phyloP scores from a whole-genome alignment of 2,888 invertebrate genomes.

The Lucinisca nassula region DNA sequence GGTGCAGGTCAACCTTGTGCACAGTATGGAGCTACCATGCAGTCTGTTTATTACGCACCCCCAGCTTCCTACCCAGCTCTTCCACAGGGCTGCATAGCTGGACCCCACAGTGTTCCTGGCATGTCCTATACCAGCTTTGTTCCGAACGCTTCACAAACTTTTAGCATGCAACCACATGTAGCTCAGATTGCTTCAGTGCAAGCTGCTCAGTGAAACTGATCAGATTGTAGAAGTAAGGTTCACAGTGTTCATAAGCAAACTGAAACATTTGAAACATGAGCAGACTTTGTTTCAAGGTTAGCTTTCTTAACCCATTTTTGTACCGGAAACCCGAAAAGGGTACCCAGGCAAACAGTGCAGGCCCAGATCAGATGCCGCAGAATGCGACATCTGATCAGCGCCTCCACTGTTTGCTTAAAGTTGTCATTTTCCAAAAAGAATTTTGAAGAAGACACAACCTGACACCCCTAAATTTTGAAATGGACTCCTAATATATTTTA shows the following conservation, averaged over 20 bases:
- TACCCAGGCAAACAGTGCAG: too few relatives aligned
- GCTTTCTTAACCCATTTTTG: too few relatives aligned
- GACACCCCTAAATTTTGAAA: too few relatives aligned
- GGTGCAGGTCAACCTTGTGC: slow-evolving; percentile 41
- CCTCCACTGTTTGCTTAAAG: too few relatives aligned
- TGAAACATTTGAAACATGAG: background rate
- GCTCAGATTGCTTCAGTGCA: slow-evolving; percentile 54
- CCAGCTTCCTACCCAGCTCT: slow-evolving; percentile 36
- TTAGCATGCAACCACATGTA: slow-evolving; percentile 50
- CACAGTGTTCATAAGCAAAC: background rate
- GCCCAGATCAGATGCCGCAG: too few relatives aligned
- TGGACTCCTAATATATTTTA: too few relatives aligned
- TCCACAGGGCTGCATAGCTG: slow-evolving; percentile 28
- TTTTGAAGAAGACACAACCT: too few relatives aligned
- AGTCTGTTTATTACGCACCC: slow-evolving; percentile 53
- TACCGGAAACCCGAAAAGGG: too few relatives aligned
- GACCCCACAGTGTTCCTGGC: slow-evolving; percentile 26
- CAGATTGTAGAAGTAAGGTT: background rate
- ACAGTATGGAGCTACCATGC: slow-evolving; percentile 15
- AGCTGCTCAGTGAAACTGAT: slow-evolving; percentile 36
- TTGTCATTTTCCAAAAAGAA: too few relatives aligned
- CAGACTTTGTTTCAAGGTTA: too few relatives aligned
- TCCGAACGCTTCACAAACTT: slow-evolving; percentile 34
- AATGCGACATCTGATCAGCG: too few relatives aligned
- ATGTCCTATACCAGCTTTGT: slow-evolving; percentile 26